Evolutionary conservation across 2,113 vertebrate genomes (phyloP).

Genomic region (Seriola quinqueradiata): DNA sequence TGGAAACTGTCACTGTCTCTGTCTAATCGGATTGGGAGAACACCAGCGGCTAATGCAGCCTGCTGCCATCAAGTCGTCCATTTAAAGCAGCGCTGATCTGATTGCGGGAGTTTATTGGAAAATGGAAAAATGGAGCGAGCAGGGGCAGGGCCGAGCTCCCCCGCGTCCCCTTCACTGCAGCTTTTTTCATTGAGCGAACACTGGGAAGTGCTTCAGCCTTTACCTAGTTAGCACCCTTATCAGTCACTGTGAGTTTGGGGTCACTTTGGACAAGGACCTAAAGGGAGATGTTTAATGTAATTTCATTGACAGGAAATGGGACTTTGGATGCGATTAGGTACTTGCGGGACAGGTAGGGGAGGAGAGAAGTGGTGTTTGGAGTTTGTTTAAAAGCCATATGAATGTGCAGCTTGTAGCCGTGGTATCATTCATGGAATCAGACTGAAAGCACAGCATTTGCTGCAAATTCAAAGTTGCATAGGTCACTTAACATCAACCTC

Average conservation of each 20-base stretch:
- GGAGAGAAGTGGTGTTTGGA: constrained; percentile 64
- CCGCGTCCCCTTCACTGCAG: constrained; percentile 49
- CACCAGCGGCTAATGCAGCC: constrained; percentile 87
- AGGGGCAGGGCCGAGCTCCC: constrained; percentile 61
- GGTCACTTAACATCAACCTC: constrained; percentile 39
- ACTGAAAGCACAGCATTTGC: constrained; percentile 1
- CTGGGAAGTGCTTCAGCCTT: constrained; percentile 79
- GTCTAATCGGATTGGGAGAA: constrained; percentile 91
- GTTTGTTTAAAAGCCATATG: constrained; percentile 70
- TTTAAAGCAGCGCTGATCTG: constrained; percentile 89
- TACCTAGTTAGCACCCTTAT: constrained; percentile 86
- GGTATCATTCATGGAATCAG: constrained; percentile 47
- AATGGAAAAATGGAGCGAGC: constrained; percentile 87
- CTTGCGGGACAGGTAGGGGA: constrained; percentile 75
- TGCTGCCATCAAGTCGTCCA: constrained; percentile 86
- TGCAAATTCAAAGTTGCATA: constrained; percentile 32
- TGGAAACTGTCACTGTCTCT: constrained; percentile 90
- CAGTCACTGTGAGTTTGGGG: constrained; percentile 80
- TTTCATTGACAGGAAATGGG: constrained; percentile 84
- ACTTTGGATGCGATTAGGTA: constrained; percentile 78
- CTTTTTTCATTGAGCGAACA: constrained; percentile 65
- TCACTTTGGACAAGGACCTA: constrained; percentile 82
- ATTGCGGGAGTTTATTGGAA: constrained; percentile 88
- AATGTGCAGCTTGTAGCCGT: constrained; percentile 41
- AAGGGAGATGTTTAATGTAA: constrained; percentile 84